Base-by-base conservation (phyloP, 2,888 invertebrate genomes). In the Ophion ventricosus region DNA sequence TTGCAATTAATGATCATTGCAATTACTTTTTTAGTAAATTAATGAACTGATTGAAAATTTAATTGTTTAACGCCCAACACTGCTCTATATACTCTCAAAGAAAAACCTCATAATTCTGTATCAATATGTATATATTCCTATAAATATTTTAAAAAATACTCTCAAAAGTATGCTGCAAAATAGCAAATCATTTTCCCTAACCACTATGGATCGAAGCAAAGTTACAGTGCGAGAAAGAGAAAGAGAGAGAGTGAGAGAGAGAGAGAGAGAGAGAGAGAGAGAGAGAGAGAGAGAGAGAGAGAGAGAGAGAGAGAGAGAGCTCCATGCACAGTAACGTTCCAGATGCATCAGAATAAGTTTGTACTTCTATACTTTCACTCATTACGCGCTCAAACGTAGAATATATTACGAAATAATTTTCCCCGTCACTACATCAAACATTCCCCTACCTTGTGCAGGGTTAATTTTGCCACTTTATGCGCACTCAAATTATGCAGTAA, bases 311-410 rank as follows among this genome's bases (percentile, higher is more conserved):
- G 11, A 14, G 14, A 49, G 49, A 17, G 17, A 49, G 49, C 49
- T 49, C 49, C 17, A 49, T 49, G 49, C 14, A 49, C 17, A 49
- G 49, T 17, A 49, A 49, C 17, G 49, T 49, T 49, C 63, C 5
- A 63, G 40, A 43, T 49, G 26, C 23, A 57, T 43, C 17, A 40
- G 29, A 82, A 57, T 59, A 49, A 17, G 49, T 17, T 49, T 49
- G 17, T 49, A 49, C 49, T 49, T 17, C 78, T 83, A 79, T 57
- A 79, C 82, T 83, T 83, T 83, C 82, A 70, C 80, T 84, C 81
- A 74, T 78, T 74, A 77, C 54, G 35, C 7, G 35, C 29, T 25
- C 66, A 29, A 35, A 43, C 63, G 14, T 25, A 35, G 74, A 81
- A 81, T 74, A 78, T 81, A 79, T 83, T 79, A 35, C 79, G 82